Evolutionary conservation across 92 coral and sea anemone species (phyloP).

Genomic region (Zoanthus sociatus): DNA sequence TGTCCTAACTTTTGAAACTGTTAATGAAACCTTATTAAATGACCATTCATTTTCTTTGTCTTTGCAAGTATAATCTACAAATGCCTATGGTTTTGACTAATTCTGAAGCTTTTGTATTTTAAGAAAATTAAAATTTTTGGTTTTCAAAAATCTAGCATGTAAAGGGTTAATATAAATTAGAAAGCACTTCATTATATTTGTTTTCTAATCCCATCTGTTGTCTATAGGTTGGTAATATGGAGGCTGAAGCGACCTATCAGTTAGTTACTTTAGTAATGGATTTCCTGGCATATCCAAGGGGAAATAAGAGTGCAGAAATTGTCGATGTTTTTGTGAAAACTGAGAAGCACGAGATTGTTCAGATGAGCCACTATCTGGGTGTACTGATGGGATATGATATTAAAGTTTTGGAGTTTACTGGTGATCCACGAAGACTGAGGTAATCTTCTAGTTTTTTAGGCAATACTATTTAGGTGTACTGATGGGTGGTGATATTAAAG

Average conservation of each 20-base stretch:
- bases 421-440: constrained; percentile 94
- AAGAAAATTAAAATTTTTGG: no score
- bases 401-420: constrained; percentile 95
- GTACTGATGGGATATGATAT: constrained; percentile 97
- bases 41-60: no score
- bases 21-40: no score
- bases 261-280: constrained; percentile 94
- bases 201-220: constrained; percentile 2
- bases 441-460: constrained; percentile 1
- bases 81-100: no score
- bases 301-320: constrained; percentile 66
- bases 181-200: no score
- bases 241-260: constrained; percentile 96
- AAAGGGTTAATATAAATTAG: no score
- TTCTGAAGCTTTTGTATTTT: no score
- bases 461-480: background rate
- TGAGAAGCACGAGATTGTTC: constrained; percentile 87
- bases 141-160: no score
- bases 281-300: constrained; percentile 94
- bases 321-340: constrained; percentile 81
- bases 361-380: constrained; percentile 95
- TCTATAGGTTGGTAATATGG: constrained; percentile 70
- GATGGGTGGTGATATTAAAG: no score
- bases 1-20: no score
- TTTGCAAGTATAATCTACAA: no score